Evolutionary conservation across 1,140 invertebrate species (phyloP).

Genomic region (Hyposmocoma kahamanoa): DNA sequence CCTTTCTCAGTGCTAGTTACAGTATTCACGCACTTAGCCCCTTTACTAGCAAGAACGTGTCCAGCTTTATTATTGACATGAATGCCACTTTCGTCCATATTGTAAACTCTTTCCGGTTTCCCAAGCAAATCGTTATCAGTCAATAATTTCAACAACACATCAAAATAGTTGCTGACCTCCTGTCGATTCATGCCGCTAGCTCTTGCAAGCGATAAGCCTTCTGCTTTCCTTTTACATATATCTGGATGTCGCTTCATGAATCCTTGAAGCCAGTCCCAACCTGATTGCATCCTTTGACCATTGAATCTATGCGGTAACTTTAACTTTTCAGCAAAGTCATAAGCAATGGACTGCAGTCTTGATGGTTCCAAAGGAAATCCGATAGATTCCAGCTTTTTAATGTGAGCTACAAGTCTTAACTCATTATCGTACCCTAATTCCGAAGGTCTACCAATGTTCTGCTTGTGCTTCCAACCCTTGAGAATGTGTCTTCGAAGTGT

Average conservation of each 20-base stretch:
- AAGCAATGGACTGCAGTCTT: too few species aligned
- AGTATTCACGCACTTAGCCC: slow-evolving; percentile 17
- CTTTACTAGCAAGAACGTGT: slow-evolving; percentile 21
- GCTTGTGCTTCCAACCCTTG: neutral
- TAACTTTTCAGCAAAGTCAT: slow-evolving; percentile 19
- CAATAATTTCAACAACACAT: slow-evolving; percentile 21
- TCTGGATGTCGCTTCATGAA: slow-evolving; percentile 10
- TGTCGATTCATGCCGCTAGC: slow-evolving; percentile 24
- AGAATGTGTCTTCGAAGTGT: neutral
- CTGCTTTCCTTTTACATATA: slow-evolving; percentile 25
- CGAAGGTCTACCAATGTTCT: neutral
- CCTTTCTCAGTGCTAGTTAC: slow-evolving; percentile 26
- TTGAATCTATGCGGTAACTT: slow-evolving; percentile 19
- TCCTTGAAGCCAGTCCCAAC: slow-evolving; percentile 19
- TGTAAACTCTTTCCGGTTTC: slow-evolving; percentile 46
- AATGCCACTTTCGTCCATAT: slow-evolving; percentile 55
- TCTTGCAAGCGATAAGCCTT: slow-evolving; percentile 26
- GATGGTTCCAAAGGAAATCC: too few species aligned
- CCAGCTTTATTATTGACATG: slow-evolving; percentile 36
- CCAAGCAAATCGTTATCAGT: slow-evolving; percentile 8
- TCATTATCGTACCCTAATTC: neutral
- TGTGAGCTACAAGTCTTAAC: neutral
- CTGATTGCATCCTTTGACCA: slow-evolving; percentile 18
- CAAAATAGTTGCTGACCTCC: slow-evolving; percentile 22
- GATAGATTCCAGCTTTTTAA: too few species aligned